Evolutionary conservation across 2,113 vertebrate genomes (phyloP).

Genomic region (Porphyrio hochstetteri): DNA sequence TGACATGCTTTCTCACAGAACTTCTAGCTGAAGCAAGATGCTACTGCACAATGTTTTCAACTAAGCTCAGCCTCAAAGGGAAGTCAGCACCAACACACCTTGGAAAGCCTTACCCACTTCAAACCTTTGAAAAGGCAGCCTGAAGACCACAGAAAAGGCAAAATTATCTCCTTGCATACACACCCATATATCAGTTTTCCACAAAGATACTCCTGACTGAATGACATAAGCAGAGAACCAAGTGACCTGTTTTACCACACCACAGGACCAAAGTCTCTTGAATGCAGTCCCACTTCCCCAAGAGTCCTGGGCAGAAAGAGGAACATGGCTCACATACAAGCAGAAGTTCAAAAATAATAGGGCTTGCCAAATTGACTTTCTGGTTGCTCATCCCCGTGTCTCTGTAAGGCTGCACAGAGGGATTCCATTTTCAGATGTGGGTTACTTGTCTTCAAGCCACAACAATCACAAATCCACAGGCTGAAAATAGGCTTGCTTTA

Average conservation of each 20-base stretch:
- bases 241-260: not conserved
- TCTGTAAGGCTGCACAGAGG: not conserved
- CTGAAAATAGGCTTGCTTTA: not conserved
- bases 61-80: not conserved
- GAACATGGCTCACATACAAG: not conserved
- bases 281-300: not conserved
- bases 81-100: not conserved
- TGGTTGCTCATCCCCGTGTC: not conserved
- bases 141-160: not conserved
- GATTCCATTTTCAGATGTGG: not conserved
- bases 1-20: not conserved
- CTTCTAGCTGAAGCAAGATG: not conserved
- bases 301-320: not conserved
- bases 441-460: not conserved
- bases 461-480: not conserved
- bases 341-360: not conserved
- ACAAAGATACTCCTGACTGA: not conserved
- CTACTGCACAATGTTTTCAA: not conserved
- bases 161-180: not conserved
- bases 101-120: not conserved
- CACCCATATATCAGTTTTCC: not conserved
- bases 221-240: not conserved
- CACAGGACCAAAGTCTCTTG: not conserved
- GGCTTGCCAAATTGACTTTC: not conserved
- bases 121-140: not conserved